Evolutionary conservation across 2,888 invertebrate genomes (phyloP).

Genomic region (Brachylomia viminalis): DNA sequence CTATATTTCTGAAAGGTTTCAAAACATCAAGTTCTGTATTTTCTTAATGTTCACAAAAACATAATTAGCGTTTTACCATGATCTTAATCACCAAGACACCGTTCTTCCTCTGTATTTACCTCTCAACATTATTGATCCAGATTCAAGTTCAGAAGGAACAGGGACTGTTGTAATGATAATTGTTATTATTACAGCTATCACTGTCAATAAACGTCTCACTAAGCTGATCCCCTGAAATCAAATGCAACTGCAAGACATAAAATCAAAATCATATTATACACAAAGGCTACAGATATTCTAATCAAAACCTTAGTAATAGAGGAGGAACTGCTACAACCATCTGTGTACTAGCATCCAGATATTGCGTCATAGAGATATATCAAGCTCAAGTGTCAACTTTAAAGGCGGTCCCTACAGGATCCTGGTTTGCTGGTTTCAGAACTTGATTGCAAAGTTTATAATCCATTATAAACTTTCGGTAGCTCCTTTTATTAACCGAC

Average conservation of each 20-base stretch:
- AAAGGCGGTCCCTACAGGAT: neutral
- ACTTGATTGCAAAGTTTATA: neutral
- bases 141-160: neutral
- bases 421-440: no score
- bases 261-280: neutral
- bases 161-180: neutral
- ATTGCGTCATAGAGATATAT: neutral
- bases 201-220: neutral
- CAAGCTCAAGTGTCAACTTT: neutral
- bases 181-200: neutral
- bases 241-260: neutral
- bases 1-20: neutral
- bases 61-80: neutral
- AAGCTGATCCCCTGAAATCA: neutral
- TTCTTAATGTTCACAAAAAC: neutral
- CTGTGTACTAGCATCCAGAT: no score
- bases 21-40: neutral
- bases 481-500: no score
- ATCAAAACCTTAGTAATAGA: neutral
- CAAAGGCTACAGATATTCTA: neutral
- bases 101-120: no score
- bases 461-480: neutral
- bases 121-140: neutral
- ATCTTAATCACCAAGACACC: no score
- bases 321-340: neutral